phyloP scores from a whole-genome alignment of 2,113 vertebrate species.

The Oophaga pumilio region DNA sequence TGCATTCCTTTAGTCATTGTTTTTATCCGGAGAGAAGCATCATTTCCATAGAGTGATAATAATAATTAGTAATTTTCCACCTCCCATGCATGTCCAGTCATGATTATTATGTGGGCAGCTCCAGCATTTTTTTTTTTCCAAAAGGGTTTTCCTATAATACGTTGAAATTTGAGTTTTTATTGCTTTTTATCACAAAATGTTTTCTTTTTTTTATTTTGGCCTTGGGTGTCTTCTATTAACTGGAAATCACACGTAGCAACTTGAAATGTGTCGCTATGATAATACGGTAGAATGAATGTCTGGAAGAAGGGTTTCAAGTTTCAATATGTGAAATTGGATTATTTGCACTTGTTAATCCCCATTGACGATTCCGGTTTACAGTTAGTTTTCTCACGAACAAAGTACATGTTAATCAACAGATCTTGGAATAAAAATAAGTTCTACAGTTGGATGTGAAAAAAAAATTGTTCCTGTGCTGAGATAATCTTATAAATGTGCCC shows the following conservation, averaged over 20 bases:
- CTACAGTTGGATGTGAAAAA: no score
- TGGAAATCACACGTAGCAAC: background rate
- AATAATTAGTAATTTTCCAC: slow-evolving; percentile 35
- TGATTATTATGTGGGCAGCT: background rate
- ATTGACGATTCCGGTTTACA: background rate
- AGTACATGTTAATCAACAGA: no score
- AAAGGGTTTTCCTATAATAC: background rate
- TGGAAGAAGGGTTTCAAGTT: background rate
- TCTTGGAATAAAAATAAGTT: no score
- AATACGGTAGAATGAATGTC: background rate
- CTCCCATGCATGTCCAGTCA: slow-evolving; percentile 39
- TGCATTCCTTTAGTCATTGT: slow-evolving; percentile 45
- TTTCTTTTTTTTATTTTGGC: background rate
- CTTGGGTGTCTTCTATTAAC: background rate
- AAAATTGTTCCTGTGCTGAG: no score
- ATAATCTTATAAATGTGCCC: no score
- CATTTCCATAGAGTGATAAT: slow-evolving; percentile 24
- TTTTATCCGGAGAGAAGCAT: slow-evolving; percentile 12
- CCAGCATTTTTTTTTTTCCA: background rate
- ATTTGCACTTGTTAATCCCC: background rate
- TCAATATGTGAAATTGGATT: background rate
- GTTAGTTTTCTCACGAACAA: background rate
- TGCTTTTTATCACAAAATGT: no score
- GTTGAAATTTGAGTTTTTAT: background rate
- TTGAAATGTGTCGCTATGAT: background rate